phyloP scores from a whole-genome alignment of 1,140 invertebrate genomes.

The Coelopa frigida region DNA sequence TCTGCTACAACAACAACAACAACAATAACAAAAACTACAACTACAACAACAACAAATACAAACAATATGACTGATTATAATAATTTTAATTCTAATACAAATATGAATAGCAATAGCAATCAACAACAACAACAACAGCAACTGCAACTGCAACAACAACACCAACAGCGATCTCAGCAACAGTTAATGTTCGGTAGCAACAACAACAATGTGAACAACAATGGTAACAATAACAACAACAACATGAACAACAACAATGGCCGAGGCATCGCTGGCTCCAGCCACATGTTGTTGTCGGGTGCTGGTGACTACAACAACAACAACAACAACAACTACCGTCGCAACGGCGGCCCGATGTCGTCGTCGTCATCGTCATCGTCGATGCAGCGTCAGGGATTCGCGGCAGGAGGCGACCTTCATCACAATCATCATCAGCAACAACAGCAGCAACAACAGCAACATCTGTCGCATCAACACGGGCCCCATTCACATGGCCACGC shows the following conservation, averaged over 20 bases:
- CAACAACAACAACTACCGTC: constrained; percentile 15
- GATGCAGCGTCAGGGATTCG: too few species aligned
- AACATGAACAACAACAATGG: constrained; percentile 20
- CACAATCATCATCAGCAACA: constrained; percentile 23
- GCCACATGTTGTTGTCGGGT: constrained; percentile 23
- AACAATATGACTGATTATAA: not conserved
- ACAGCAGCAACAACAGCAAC: constrained; percentile 19
- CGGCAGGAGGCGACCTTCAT: not conserved
- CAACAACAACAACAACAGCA: constrained; percentile 8
- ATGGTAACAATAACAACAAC: constrained; percentile 15
- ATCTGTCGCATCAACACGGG: constrained; percentile 8
- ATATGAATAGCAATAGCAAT: not conserved
- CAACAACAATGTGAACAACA: constrained; percentile 7
- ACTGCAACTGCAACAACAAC: constrained; percentile 14
- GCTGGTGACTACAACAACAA: constrained; percentile 6
- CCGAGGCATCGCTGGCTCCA: constrained; percentile 5
- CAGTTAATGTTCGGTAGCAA: constrained; percentile 3
- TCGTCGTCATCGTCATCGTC: constrained; percentile 11
- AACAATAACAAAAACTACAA: not conserved
- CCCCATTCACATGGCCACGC: not conserved
- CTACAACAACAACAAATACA: not conserved
- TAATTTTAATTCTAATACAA: constrained; percentile 1
- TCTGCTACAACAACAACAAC: not conserved
- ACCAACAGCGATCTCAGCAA: constrained; percentile 15
- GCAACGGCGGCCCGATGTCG: constrained; percentile 8